Evolutionary conservation across 2,888 invertebrate genomes (phyloP), one percentile per base, ranked within the genome.

Genomic region (Amphipyra tragopoginis): DNA sequence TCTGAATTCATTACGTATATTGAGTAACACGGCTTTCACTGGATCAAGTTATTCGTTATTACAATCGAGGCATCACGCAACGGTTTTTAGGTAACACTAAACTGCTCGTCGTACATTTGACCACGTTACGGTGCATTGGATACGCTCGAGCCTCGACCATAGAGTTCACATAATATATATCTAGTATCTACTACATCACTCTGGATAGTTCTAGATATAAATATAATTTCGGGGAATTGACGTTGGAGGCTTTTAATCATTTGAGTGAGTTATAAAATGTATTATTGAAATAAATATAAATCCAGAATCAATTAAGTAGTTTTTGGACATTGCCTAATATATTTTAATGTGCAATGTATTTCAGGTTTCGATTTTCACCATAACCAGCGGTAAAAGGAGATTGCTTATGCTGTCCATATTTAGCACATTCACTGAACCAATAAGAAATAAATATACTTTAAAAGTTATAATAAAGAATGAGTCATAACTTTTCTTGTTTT

Each of bases 1-100:
- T 86, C 81, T 86, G 78, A 77, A 82, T 66, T 75, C 81, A 87
- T 91, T 91, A 90, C 90, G 82, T 83, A 74, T 83, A 90, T 91
- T 90, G 81, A 89, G 90, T 89, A 93, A 92, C 80, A 78, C 79
- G 77, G 87, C 93, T 93, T 93, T 93, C 93, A 92, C 93, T 91
- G 81, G 80, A 83, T 82, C 82, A 74, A 86, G 86, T 87, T 85
- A 83, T 89, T 88, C 86, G 85, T 89, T 89, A 89, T 89, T 89
- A 89, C 86, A 89, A 85, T 82, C 82, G 83, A 79, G 83, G 75
- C 81, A 83, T 80, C 92, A 92, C 92, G 93, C 92, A 92, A 92
- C 75, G 69, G 63, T 85, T 85, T 91, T 92, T 90, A 92, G 87
- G 90, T 91, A 92, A 92, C n/a, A n/a, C 86, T 79, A 72, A 83